Evolutionary conservation across 2,888 invertebrate species (phyloP), one percentile per base, ranked within the genome.

Genomic region (Anaspis maculata): DNA sequence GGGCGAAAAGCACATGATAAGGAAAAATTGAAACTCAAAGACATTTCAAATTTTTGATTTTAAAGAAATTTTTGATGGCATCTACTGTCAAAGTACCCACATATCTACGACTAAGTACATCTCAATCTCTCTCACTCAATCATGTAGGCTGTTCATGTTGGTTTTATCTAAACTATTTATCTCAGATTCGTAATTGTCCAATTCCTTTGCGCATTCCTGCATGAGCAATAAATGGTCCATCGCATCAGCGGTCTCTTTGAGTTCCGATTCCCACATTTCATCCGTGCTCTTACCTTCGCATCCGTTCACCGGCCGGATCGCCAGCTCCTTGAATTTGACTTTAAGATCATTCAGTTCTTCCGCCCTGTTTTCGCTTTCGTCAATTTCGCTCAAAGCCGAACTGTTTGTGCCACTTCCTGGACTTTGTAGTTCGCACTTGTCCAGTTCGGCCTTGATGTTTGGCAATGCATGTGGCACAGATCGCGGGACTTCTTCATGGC

Each of bases 191-290:
- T 31, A 39, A 15, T 34, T 13, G 13, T 39, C 34, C 13, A 34
- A 25, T 15, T 39, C 35, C 15, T 33, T 27, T 11, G 33, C 36
- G 15, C 40, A 40, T 26, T 40, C 40, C 16, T 40, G 23, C 30
- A 40, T 21, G 14, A 40, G 12, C 40, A 40, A 33, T 27, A 40
- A 33, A 19, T 40, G 40, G 27, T 40, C 40, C 25, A 40, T 27
- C 24, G 36, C 36, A 3, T 40, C 30, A 10, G 32, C 36, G 9
- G 40, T 30, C 16, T 30, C 22, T 2, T 82, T 83, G 4, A 85
- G 59, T 54, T 86, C 86, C 16, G 76, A 68, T 39, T 84, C 84
- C 85, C 85, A 86, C 1, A 76, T 72, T 32, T 76, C 76, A 41
- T 71, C 69, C 38, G 79, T 78, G 2, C 77, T 79, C 41, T 74